A percentile compares a stretch with the other conserved stretches of the same genome.
Conservation (phyloP, 2,797 vertebrate species). For the Pseudochromis fuscus region DNA sequence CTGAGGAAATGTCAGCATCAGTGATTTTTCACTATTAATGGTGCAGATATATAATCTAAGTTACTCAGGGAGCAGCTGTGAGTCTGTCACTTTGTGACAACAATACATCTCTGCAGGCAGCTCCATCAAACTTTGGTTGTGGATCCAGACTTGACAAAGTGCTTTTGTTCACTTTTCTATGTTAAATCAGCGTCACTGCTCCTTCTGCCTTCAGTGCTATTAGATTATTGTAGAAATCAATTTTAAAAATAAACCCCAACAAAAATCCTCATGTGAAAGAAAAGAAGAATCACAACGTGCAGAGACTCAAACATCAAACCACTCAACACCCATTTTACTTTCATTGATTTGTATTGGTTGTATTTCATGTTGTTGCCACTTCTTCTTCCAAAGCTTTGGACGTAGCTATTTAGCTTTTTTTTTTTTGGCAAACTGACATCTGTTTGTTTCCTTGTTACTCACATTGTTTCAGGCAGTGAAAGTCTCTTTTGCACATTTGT, state of each 20-base stretch:
- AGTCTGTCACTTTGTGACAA: slow-evolving; percentile 12
- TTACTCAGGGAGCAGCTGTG: not conserved
- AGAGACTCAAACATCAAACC: too few species aligned
- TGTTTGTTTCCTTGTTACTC: not conserved
- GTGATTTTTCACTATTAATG: slow-evolving; percentile 16
- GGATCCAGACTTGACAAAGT: slow-evolving; percentile 2
- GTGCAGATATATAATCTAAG: slow-evolving; percentile 26
- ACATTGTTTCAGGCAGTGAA: not conserved
- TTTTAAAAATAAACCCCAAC: not conserved
- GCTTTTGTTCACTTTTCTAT: slow-evolving; percentile 10
- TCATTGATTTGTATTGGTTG: not conserved
- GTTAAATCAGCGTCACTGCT: not conserved
- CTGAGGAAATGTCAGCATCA: slow-evolving; percentile 54
- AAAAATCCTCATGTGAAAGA: not conserved
- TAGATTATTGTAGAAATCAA: not conserved
- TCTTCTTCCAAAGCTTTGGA: not conserved
- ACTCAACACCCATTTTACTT: not conserved
- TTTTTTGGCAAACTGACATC: not conserved
- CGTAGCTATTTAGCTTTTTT: not conserved
- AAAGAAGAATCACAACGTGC: not conserved
- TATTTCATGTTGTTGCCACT: not conserved
- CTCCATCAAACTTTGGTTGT: not conserved
- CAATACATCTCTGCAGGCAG: slow-evolving; percentile 25
- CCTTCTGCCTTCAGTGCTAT: not conserved
- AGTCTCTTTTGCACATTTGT: not conserved